A percentile compares a stretch with the other conserved stretches of the same genome.
Evolutionary conservation across 2,797 vertebrate genomes (phyloP).

Genomic region (Hylomyscus alleni): DNA sequence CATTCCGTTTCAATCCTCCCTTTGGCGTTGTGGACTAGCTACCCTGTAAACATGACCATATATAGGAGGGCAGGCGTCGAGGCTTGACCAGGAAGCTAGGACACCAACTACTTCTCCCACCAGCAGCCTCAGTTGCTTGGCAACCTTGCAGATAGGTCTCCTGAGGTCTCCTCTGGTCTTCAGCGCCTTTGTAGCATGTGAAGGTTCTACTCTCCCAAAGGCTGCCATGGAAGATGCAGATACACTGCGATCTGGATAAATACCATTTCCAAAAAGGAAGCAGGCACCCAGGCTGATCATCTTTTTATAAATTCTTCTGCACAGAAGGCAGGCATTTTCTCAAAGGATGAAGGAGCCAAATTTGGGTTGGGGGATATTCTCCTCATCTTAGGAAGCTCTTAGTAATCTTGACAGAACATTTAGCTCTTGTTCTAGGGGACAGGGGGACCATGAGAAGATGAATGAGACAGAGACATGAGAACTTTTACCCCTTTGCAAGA

Average conservation of each 20-base stretch:
- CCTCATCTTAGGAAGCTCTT: slow-evolving; percentile 63
- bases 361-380: neutral
- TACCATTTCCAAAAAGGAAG: slow-evolving; percentile 74
- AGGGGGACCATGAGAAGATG: neutral
- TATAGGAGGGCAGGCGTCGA: neutral
- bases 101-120: neutral
- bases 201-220: neutral
- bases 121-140: neutral
- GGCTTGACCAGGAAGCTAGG: neutral
- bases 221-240: slow-evolving; percentile 52
- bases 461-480: slow-evolving; percentile 17
- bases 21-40: neutral
- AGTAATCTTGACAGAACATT: slow-evolving; percentile 70
- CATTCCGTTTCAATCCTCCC: neutral
- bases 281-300: slow-evolving; percentile 55
- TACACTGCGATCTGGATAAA: slow-evolving; percentile 62
- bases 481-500: slow-evolving; percentile 46
- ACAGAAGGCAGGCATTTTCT: slow-evolving; percentile 71
- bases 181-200: neutral
- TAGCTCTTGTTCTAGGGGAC: neutral
- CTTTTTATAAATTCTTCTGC: slow-evolving; percentile 74
- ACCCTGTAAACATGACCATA: neutral
- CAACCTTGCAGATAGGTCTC: neutral
- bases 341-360: slow-evolving; percentile 69
- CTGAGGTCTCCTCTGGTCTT: neutral